These are phyloP conservation scores for Butastur rufipennis DNA, from an alignment of 2,113 vertebrate species.

Conservation along the genomic window DNA sequence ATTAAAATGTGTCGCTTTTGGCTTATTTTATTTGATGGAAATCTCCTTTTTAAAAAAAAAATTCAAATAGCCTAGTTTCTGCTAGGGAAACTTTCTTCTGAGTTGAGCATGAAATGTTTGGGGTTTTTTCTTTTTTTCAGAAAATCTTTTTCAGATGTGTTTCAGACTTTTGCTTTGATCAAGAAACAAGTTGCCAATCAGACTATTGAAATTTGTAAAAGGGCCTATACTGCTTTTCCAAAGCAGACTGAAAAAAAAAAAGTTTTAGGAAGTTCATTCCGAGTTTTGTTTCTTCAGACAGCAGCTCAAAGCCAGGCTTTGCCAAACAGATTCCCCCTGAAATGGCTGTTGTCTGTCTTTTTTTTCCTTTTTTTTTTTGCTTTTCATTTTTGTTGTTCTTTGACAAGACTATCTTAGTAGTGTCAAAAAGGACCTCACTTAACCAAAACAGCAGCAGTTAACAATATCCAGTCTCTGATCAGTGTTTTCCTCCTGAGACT, in stretches of 20 bases:
- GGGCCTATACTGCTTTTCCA: background rate
- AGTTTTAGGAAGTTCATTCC: background rate
- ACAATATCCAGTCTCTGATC: constrained; percentile 38
- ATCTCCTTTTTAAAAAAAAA: background rate
- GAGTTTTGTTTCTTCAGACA: constrained; percentile 21
- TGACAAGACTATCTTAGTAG: constrained; percentile 46
- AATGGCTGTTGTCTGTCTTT: background rate
- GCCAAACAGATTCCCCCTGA: background rate
- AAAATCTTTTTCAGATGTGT: background rate
- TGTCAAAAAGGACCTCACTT: constrained; percentile 37
- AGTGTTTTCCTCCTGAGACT: constrained; percentile 42
- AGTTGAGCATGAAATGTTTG: background rate
- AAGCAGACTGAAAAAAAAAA: background rate
- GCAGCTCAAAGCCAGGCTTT: background rate
- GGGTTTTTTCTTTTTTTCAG: background rate
- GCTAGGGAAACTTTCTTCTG: background rate
- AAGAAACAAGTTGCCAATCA: background rate
- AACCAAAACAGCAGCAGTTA: constrained; percentile 40
- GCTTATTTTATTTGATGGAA: background rate
- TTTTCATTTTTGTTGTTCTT: constrained; percentile 51
- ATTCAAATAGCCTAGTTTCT: constrained; percentile 20
- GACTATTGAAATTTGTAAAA: background rate
- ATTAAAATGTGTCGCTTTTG: background rate
- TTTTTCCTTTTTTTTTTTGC: background rate
- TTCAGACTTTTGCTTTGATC: constrained; percentile 33